These are phyloP conservation scores for Gorsachius magnificus DNA, from an alignment of 2,797 vertebrate genomes.

Conservation along the genomic window DNA sequence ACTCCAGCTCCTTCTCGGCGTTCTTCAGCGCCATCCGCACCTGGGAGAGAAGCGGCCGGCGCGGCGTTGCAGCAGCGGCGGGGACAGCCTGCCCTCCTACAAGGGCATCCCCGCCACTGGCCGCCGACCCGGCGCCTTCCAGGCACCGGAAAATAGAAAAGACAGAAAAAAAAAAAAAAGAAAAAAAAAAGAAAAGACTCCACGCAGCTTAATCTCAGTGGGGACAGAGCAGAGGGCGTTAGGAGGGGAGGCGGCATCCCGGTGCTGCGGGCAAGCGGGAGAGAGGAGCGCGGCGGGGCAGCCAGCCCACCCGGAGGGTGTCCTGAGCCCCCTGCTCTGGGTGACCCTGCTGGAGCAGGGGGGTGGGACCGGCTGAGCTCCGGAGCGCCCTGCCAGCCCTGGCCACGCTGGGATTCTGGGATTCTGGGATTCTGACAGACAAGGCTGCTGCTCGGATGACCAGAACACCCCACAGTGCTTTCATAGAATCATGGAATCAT, in stretches of 20 bases:
- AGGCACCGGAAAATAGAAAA: too few relatives aligned
- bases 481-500: too few relatives aligned
- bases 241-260: background rate
- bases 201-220: accelerated
- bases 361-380: too few relatives aligned
- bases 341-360: too few relatives aligned
- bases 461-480: too few relatives aligned
- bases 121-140: accelerated
- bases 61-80: accelerated
- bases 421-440: too few relatives aligned
- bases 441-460: background rate
- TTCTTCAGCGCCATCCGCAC: slow-evolving; percentile 97
- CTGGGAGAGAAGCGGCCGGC: slow-evolving; percentile 33
- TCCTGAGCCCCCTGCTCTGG: too few relatives aligned
- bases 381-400: too few relatives aligned
- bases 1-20: slow-evolving; percentile 96
- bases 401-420: too few relatives aligned
- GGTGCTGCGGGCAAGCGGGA: background rate
- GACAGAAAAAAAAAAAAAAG: too few relatives aligned
- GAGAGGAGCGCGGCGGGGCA: background rate
- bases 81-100: background rate
- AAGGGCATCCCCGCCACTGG: background rate
- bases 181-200: background rate
- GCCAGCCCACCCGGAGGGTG: background rate
- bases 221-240: background rate